Conservation (phyloP, 2,888 invertebrate genomes). For the Mactromeris polynyma region DNA sequence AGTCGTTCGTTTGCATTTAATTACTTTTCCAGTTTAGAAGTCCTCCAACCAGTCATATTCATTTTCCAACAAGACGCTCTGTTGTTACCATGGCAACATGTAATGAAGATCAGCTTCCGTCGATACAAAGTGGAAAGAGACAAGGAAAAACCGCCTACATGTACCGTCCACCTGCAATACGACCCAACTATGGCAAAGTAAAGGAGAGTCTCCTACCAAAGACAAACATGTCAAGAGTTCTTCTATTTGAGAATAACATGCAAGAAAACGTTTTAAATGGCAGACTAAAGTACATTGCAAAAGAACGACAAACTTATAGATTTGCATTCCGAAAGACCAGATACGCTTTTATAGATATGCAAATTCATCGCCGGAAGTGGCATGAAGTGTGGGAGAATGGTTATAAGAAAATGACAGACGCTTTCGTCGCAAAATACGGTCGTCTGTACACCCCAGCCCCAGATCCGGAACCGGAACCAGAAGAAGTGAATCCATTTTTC, state of each 20-base stretch:
- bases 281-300: conserved; percentile 71
- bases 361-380: conserved; percentile 64
- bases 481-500: conserved; percentile 56
- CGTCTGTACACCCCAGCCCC: conserved; percentile 57
- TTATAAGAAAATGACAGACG: conserved; percentile 61
- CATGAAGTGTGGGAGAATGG: conserved; percentile 56
- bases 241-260: conserved; percentile 83
- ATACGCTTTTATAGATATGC: conserved; percentile 44
- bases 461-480: conserved; percentile 49
- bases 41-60: too few species aligned
- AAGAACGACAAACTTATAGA: conserved; percentile 68
- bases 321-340: conserved; percentile 67
- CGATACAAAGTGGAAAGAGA: conserved; percentile 34
- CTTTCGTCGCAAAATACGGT: conserved; percentile 57
- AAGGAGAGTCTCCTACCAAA: conserved; percentile 73
- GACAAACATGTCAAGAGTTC: conserved; percentile 78
- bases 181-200: conserved; percentile 80
- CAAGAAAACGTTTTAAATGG: conserved; percentile 81
- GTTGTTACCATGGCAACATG: background rate
- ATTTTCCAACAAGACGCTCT: too few species aligned
- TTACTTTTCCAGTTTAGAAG: too few species aligned
- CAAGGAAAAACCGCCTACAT: conserved; percentile 70
- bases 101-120: conserved; percentile 21
- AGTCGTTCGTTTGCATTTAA: too few species aligned
- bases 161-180: conserved; percentile 80